A percentile compares a stretch with the other conserved stretches of the same genome.
phyloP scores from a whole-genome alignment of 2,888 invertebrate species.

The Anoplius nigerrimus region DNA sequence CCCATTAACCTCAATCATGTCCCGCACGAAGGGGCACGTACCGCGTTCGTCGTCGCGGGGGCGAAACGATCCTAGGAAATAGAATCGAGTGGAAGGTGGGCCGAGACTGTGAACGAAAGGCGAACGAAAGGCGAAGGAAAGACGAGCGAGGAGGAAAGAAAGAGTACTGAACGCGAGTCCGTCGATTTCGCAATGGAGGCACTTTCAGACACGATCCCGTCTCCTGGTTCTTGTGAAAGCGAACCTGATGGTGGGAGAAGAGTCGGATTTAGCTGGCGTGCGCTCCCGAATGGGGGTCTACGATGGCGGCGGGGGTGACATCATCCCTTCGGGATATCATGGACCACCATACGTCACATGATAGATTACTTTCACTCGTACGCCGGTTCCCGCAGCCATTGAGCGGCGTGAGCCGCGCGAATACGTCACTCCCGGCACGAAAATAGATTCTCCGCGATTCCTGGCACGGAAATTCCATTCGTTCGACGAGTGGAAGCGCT shows the following conservation, averaged over 20 bases:
- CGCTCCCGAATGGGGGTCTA: no score
- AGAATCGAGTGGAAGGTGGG: not conserved
- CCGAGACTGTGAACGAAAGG: no score
- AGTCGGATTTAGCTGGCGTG: not conserved
- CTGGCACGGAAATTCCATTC: constrained; percentile 64
- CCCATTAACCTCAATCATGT: no score
- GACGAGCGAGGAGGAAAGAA: not conserved
- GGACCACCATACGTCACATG: constrained; percentile 34
- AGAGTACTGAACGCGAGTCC: constrained; percentile 33
- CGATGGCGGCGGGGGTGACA: not conserved
- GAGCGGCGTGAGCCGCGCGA: constrained; percentile 38
- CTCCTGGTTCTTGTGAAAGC: constrained; percentile 8
- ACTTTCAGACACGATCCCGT: constrained; percentile 6
- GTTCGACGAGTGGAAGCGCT: constrained; percentile 26
- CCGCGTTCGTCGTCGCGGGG: not conserved
- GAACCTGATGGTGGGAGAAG: not conserved
- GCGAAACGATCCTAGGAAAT: no score
- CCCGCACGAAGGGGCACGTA: no score
- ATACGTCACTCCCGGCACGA: constrained; percentile 44
- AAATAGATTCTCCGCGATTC: constrained; percentile 68
- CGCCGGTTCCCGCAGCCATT: constrained; percentile 24
- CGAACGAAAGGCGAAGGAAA: not conserved
- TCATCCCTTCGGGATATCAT: constrained; percentile 30
- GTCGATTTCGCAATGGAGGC: constrained; percentile 24
- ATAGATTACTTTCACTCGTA: constrained; percentile 49